A percentile compares a stretch with the other conserved stretches of the same genome.
phyloP scores from a whole-genome alignment of 2,888 invertebrate species.

The Aleiodes testaceus region DNA sequence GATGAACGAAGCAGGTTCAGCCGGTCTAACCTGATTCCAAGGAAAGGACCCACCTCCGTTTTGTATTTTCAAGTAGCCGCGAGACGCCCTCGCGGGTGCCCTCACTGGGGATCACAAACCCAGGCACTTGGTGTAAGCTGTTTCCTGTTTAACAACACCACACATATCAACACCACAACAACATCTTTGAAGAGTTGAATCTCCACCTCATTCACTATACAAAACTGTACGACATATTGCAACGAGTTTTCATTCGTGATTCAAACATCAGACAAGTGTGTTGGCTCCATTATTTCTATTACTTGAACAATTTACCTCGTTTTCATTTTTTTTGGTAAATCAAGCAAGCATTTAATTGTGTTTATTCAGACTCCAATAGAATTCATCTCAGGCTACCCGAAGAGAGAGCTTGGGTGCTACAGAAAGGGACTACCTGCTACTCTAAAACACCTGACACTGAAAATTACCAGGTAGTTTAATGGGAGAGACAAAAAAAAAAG shows the following conservation, averaged over 20 bases:
- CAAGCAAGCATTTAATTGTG: slow-evolving; percentile 23
- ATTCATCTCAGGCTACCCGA: not conserved
- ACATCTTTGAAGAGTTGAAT: not conserved
- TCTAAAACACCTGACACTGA: slow-evolving; percentile 9
- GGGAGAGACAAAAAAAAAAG: not conserved
- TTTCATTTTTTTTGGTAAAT: not conserved
- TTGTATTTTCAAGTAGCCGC: slow-evolving; percentile 71
- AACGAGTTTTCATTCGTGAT: slow-evolving; percentile 30
- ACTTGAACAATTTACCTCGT: no score
- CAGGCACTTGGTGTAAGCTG: slow-evolving; percentile 6
- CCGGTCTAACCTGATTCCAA: slow-evolving; percentile 73
- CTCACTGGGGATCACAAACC: slow-evolving; percentile 43
- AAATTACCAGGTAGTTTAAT: not conserved
- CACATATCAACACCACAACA: slow-evolving; percentile 10
- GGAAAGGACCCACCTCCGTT: slow-evolving; percentile 71
- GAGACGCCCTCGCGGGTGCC: slow-evolving; percentile 66
- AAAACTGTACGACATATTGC: slow-evolving; percentile 25
- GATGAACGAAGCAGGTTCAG: slow-evolving; percentile 71
- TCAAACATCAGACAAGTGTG: slow-evolving; percentile 27
- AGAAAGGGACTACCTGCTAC: slow-evolving; percentile 19
- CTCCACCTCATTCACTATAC: slow-evolving; percentile 20
- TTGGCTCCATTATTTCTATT: no score
- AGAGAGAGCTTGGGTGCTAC: not conserved
- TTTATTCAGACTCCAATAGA: not conserved
- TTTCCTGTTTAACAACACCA: slow-evolving; percentile 19